Evolutionary conservation across 1,140 invertebrate genomes (phyloP).

Genomic region (Cydia splendana): DNA sequence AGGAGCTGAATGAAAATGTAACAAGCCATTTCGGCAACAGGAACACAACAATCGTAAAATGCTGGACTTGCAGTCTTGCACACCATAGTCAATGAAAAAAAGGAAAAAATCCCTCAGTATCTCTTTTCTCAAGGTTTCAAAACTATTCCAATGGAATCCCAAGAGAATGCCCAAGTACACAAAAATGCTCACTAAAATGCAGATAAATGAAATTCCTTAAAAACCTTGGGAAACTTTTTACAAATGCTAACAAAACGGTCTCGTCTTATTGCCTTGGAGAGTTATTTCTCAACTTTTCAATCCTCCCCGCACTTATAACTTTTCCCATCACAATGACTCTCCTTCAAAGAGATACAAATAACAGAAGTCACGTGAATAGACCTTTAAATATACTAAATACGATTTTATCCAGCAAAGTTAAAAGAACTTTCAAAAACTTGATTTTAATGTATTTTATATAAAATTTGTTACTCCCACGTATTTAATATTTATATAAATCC

Average conservation of each 20-base stretch:
- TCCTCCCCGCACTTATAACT: slow-evolving; percentile 58
- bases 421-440: too few species aligned
- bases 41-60: neutral
- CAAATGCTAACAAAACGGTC: slow-evolving; percentile 52
- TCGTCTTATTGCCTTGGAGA: slow-evolving; percentile 51
- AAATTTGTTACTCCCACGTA: too few species aligned
- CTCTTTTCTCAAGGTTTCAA: neutral
- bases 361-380: slow-evolving; percentile 44
- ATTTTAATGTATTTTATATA: too few species aligned
- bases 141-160: slow-evolving; percentile 12
- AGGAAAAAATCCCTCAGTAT: neutral
- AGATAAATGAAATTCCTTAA: slow-evolving; percentile 31
- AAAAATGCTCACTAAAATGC: slow-evolving; percentile 21
- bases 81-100: neutral
- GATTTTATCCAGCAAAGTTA: too few species aligned
- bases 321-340: slow-evolving; percentile 58
- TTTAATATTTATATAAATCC: too few species aligned
- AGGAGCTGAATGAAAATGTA: too few species aligned
- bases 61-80: too few species aligned
- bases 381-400: neutral
- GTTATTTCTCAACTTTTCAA: slow-evolving; percentile 61
- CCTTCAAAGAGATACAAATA: slow-evolving; percentile 57
- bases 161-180: slow-evolving; percentile 8
- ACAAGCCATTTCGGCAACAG: too few species aligned
- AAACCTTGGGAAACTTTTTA: slow-evolving; percentile 45